Conservation (phyloP, 2,888 invertebrate species). For the Folsomia manolachei region DNA sequence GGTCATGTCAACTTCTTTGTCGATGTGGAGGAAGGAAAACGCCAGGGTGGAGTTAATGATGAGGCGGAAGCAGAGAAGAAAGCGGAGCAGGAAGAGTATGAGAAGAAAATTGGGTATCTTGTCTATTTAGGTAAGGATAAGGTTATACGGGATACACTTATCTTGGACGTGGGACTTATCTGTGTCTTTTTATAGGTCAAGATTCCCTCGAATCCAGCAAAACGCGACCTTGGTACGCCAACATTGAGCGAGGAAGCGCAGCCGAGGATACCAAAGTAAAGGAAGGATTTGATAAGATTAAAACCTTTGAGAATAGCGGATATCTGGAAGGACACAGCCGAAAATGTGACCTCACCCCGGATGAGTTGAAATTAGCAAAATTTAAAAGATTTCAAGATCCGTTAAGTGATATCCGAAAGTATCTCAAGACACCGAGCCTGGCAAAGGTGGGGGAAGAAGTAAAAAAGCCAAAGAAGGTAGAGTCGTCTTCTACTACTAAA, state of each 20-base stretch:
- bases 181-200: too few species aligned
- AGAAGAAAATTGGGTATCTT: slow-evolving; percentile 93
- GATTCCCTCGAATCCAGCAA: slow-evolving; percentile 82
- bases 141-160: too few species aligned
- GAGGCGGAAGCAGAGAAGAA: slow-evolving; percentile 87
- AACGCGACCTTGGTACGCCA: slow-evolving; percentile 80
- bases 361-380: slow-evolving; percentile 58
- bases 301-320: slow-evolving; percentile 28
- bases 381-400: slow-evolving; percentile 72
- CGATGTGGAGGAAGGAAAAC: slow-evolving; percentile 72
- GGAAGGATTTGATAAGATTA: slow-evolving; percentile 28
- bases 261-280: slow-evolving; percentile 27
- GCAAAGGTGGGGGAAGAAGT: slow-evolving; percentile 51
- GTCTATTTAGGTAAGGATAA: slow-evolving; percentile 79
- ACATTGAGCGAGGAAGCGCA: slow-evolving; percentile 45
- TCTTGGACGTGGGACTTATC: too few species aligned
- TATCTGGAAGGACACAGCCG: slow-evolving; percentile 5
- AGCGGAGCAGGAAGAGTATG: slow-evolving; percentile 91
- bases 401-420: slow-evolving; percentile 66
- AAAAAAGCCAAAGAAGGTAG: slow-evolving; percentile 51
- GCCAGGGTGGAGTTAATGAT: slow-evolving; percentile 61
- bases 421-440: slow-evolving; percentile 53
- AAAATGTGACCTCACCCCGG: slow-evolving; percentile 60
- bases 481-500: slow-evolving; percentile 19
- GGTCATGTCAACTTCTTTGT: slow-evolving; percentile 81